Evolutionary conservation across 2,888 invertebrate species (phyloP).

Genomic region (Ophion slaviceki): DNA sequence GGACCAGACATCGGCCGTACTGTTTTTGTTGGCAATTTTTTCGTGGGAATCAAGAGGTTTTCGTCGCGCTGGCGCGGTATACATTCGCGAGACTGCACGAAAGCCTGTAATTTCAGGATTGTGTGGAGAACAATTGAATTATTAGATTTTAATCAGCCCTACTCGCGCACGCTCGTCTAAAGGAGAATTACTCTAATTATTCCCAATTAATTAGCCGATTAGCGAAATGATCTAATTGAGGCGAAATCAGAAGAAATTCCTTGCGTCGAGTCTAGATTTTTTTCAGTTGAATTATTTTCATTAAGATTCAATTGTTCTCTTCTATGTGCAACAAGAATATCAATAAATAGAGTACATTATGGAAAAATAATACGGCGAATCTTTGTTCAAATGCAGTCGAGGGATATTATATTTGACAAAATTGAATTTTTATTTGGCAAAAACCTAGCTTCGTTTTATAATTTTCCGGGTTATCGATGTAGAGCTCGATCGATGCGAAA

Average conservation of each 20-base stretch:
- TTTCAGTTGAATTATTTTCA: not conserved
- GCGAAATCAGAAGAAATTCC: not conserved
- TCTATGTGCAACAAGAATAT: too few species aligned
- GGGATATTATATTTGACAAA: not conserved
- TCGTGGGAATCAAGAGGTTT: not conserved
- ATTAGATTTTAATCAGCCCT: not conserved
- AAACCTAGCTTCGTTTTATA: too few species aligned
- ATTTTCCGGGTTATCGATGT: not conserved
- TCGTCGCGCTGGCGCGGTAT: not conserved
- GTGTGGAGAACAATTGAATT: constrained; percentile 8
- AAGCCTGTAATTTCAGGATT: not conserved
- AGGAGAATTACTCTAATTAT: constrained; percentile 3
- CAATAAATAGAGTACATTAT: too few species aligned
- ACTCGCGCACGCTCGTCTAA: not conserved
- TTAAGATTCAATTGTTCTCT: not conserved
- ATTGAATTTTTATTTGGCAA: too few species aligned
- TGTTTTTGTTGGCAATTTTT: constrained; percentile 6
- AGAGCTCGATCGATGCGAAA: too few species aligned
- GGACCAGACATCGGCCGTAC: too few species aligned
- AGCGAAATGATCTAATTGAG: not conserved
- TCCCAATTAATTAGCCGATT: constrained; percentile 3
- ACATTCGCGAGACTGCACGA: not conserved
- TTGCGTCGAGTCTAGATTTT: too few species aligned
- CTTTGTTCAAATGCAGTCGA: too few species aligned
- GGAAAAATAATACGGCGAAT: too few species aligned